Evolutionary conservation across 92 coral and sea anemone genomes (phyloP), one percentile per base, ranked within the genome.

Genomic region (Phenganax subtilis): DNA sequence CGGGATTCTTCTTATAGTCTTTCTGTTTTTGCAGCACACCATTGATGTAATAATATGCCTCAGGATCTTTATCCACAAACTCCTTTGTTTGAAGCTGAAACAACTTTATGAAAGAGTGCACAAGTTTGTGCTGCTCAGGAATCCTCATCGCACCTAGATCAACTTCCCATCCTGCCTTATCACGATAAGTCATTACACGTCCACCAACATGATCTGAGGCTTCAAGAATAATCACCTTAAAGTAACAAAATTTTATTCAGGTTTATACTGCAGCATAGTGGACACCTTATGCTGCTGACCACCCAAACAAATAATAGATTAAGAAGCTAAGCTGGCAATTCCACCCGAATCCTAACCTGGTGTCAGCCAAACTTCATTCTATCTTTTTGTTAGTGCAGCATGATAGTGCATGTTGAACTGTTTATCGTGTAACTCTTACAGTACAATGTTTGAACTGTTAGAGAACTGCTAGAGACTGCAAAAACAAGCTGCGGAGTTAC

Each of bases 141-240:
- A 71, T 16, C 55, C 75, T 71, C 75, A 71, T 71, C 7, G 54
- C 75, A 10, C 75, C 75, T 0, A 71, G 75, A 29, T 71, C 75
- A 10, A 71, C 75, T 12, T 71, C 54, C 75, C 75, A 71, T 20
- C 75, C 75, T 30, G 75, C 75, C 75, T 71, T 71, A 55, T 71
- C 75, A 51, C 75, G 31, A 71, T 71, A 71, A 47, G 75, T 71
- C 54, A 9, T 7, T 10, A 71, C 16, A 3, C 75, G 51, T 71
- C 75, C 75, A 9, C 75, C 75, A 29, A 71, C 75, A 30, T 37
- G 75, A 30, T 20, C 44, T 17, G 75, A 71, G 51, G 75, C 75
- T 71, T 71, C 75, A 9, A 71, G 75, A 29, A 71, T 71, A 14
- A 55, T 71, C 16, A 71, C 75, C 75, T 71, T n/a, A 28, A 71